A percentile compares a stretch with the other conserved stretches of the same genome.
Conservation (phyloP, 2,113 vertebrate species). For the Rhynchomys soricoides region DNA sequence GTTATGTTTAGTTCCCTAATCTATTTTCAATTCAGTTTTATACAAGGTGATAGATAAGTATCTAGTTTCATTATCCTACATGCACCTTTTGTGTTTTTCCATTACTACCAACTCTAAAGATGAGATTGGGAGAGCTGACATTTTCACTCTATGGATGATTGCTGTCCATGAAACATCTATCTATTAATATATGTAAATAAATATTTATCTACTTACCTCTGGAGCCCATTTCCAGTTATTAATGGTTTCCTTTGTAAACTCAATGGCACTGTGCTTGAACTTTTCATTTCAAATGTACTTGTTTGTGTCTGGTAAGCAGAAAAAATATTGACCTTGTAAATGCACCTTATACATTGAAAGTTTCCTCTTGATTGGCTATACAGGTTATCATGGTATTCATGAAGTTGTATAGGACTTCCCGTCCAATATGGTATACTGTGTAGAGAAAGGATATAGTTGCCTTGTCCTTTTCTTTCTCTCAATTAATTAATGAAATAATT, state of each 20-base stretch:
- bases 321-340: not conserved
- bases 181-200: not conserved
- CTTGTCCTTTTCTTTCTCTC: not conserved
- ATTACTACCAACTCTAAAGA: not conserved
- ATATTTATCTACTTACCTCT: not conserved
- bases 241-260: not conserved
- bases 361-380: not conserved
- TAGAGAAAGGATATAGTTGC: not conserved
- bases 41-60: not conserved
- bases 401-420: not conserved
- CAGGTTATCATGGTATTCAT: accelerated
- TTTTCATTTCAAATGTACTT: not conserved
- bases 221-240: not conserved
- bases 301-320: not conserved
- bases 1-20: not conserved
- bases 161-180: not conserved
- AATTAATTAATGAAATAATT: no score
- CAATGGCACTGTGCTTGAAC: not conserved
- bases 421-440: not conserved
- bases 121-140: not conserved
- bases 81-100: not conserved
- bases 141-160: not conserved
- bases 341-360: not conserved
- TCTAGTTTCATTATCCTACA: not conserved
- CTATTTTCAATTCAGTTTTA: not conserved